Conservation (phyloP, 1,140 invertebrate species). For the Tenebrio molitor region DNA sequence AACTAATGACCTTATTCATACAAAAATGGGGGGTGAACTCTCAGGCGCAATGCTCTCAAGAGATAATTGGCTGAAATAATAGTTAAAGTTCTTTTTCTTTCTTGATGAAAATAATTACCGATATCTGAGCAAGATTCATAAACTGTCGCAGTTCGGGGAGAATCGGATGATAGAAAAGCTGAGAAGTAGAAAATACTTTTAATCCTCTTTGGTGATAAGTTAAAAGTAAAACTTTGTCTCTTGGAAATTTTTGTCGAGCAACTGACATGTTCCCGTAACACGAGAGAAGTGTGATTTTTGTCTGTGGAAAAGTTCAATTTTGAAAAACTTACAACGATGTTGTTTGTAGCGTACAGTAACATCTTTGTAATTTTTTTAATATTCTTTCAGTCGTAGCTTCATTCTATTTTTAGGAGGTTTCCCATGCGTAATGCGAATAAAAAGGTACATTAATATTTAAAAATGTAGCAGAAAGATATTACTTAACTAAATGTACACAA, state of each 20-base stretch:
- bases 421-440: too few relatives aligned
- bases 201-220: constrained; percentile 27
- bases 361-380: too few relatives aligned
- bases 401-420: too few relatives aligned
- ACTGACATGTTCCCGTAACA: neutral
- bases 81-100: neutral
- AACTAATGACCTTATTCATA: neutral
- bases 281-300: neutral
- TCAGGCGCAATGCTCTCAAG: neutral
- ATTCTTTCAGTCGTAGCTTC: too few relatives aligned
- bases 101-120: constrained; percentile 4
- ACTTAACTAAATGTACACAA: neutral
- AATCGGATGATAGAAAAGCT: constrained; percentile 19
- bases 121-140: neutral
- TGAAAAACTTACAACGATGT: too few relatives aligned
- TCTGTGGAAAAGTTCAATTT: too few relatives aligned
- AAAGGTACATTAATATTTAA: too few relatives aligned
- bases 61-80: neutral
- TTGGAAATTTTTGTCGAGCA: neutral
- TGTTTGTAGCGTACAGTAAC: too few relatives aligned
- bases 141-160: constrained; percentile 14
- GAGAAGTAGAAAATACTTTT: constrained; percentile 30
- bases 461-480: neutral
- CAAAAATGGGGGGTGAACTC: neutral
- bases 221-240: constrained; percentile 12